phyloP scores from a whole-genome alignment of 2,113 vertebrate species.

The Apus apus region DNA sequence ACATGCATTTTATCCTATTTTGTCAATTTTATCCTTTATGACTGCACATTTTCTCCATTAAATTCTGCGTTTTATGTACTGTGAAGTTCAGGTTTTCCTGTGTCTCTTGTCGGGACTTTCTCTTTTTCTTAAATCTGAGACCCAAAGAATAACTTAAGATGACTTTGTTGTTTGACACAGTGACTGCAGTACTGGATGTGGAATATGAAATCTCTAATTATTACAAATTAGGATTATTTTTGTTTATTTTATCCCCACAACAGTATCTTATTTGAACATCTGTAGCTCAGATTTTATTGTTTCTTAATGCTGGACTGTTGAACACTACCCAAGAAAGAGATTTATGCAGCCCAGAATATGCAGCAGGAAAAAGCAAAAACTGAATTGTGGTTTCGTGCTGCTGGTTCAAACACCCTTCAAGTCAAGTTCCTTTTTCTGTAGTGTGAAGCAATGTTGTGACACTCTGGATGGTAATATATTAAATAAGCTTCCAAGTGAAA shows the following conservation, averaged over 20 bases:
- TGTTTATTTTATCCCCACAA: not conserved
- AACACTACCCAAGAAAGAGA: not conserved
- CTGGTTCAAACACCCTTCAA: not conserved
- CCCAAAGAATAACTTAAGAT: not conserved
- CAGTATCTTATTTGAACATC: not conserved
- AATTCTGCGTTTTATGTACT: not conserved
- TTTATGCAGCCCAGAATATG: not conserved
- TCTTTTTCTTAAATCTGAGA: not conserved
- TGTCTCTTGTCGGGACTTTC: not conserved
- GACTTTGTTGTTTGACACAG: not conserved
- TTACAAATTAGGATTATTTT: not conserved
- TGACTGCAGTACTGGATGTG: not conserved
- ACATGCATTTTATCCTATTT: too few relatives aligned
- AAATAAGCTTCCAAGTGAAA: not conserved
- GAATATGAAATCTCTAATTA: not conserved
- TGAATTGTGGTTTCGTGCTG: not conserved
- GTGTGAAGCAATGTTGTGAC: not conserved
- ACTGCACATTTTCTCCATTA: not conserved
- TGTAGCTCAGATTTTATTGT: not conserved
- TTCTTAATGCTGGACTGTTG: not conserved
- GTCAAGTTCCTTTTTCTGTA: not conserved
- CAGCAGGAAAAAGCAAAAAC: not conserved
- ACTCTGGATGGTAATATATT: not conserved
- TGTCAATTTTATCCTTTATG: not conserved
- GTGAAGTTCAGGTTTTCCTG: not conserved